Base-by-base conservation (phyloP, 1,140 invertebrate genomes). In the Drosophila azteca region DNA sequence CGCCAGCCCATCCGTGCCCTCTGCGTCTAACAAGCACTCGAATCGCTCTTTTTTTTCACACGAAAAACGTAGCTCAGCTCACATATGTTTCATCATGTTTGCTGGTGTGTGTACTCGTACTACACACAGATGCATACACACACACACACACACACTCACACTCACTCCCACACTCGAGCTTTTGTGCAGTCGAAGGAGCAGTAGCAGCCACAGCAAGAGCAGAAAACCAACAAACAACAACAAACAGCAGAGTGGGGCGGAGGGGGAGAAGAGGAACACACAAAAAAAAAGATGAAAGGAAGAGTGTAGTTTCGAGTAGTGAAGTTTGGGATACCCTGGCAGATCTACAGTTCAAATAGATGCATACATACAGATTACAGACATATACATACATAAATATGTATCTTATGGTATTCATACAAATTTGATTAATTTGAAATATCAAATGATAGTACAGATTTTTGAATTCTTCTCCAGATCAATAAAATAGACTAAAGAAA, bases 21-120 rank as follows among this genome's bases (percentile, higher is more conserved):
- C 35, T 39, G 9, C 35, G 35, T 77, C 64, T 77, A 77, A 76
- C 64, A 76, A 77, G 74, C 73, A 76, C 73, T 76, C 57, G 71
- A 68, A 76, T 61, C 71, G 63, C 55, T 74, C 41, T 76, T 76
- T 76, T 65, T 54, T 74, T 73, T 75, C 55, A 45, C 63, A 68
- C 63, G 71, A 63, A 57, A 68, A 67, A 75, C 66, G 66, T 53
- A 69, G 41, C 57, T 76, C 63, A 69, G 41, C 57, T 76, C 63
- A 51, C 71, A 76, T 76, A 76, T 76, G 71, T 75, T 76, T 51
- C 55, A 49, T 67, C 35, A 31, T 55, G 44, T 51, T 58, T 50
- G 60, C 31, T 68, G 24, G 46, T 46, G 31, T 59, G 53, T 22
- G 26, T 58, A 17, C 31, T n/a, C 53, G 29, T 48, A 41, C 39